Evolutionary conservation across 2,113 vertebrate genomes (phyloP).

Genomic region (Hyla sarda): DNA sequence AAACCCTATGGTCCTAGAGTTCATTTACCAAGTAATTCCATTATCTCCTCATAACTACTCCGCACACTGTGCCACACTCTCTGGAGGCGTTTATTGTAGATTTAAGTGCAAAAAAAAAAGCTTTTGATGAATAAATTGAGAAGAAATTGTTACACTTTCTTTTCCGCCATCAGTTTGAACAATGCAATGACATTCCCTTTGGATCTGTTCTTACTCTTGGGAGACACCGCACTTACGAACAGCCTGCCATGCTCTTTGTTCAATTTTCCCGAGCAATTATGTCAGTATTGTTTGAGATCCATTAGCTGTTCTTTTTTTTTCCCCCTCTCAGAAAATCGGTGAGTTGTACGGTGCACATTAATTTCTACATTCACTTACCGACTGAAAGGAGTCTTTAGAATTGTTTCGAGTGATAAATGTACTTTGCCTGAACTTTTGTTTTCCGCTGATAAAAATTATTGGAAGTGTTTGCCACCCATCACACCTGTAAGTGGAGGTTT

Average conservation of each 20-base stretch:
- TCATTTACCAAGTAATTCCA: slow-evolving; percentile 59
- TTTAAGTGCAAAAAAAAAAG: slow-evolving; percentile 48
- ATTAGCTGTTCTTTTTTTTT: slow-evolving; percentile 55
- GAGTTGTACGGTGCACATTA: slow-evolving; percentile 50
- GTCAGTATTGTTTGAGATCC: slow-evolving; percentile 61
- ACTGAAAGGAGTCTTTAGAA: slow-evolving; percentile 64
- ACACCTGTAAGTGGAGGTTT: slow-evolving; percentile 19
- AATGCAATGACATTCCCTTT: slow-evolving; percentile 55
- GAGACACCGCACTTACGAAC: slow-evolving; percentile 49
- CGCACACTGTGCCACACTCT: slow-evolving; percentile 36
- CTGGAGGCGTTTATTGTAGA: slow-evolving; percentile 52
- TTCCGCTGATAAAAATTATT: slow-evolving; percentile 37
- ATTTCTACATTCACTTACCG: slow-evolving; percentile 66
- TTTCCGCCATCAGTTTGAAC: slow-evolving; percentile 42
- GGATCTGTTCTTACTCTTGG: slow-evolving; percentile 44
- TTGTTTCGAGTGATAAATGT: slow-evolving; percentile 64
- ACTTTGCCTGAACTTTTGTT: slow-evolving; percentile 67
- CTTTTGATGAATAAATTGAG: slow-evolving; percentile 58
- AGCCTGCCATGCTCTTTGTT: slow-evolving; percentile 56
- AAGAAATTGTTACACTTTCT: slow-evolving; percentile 45
- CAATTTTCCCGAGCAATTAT: slow-evolving; percentile 60
- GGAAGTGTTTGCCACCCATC: not conserved
- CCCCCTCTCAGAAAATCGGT: slow-evolving; percentile 32
- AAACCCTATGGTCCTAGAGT: slow-evolving; percentile 40
- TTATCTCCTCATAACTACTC: slow-evolving; percentile 54